phyloP scores from a whole-genome alignment of 1,140 invertebrate species.

The Tetraneura akinire region DNA sequence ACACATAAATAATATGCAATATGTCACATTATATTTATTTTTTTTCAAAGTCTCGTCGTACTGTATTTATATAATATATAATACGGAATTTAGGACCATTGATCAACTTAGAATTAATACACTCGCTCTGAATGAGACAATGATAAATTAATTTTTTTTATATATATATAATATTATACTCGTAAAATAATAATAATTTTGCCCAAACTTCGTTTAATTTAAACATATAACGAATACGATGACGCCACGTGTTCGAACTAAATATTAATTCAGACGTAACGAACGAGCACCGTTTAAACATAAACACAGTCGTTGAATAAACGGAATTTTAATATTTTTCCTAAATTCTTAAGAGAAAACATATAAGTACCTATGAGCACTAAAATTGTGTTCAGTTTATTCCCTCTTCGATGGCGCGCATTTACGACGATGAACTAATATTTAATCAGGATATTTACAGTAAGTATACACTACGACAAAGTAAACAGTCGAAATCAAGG shows the following conservation, averaged over 20 bases:
- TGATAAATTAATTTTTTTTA: no score
- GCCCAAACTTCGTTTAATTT: no score
- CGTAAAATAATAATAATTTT: no score
- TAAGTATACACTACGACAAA: conserved; percentile 27
- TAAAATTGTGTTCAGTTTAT: not conserved
- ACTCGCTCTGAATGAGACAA: no score
- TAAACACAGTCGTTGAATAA: not conserved
- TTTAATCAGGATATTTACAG: conserved; percentile 16
- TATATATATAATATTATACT: no score
- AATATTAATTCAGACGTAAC: no score
- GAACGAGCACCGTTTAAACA: no score
- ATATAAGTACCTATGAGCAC: not conserved
- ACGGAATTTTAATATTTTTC: not conserved
- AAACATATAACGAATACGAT: no score
- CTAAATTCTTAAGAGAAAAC: not conserved
- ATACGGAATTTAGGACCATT: no score
- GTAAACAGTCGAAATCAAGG: conserved; percentile 24
- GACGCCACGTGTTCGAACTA: no score
- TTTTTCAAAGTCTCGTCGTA: not conserved
- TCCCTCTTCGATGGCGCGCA: not conserved
- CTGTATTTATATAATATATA: not conserved
- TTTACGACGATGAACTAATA: conserved; percentile 28
- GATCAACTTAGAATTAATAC: no score
- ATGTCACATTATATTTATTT: not conserved
- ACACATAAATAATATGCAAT: not conserved